These are phyloP conservation scores for Ctena decussata DNA, from an alignment of 2,888 invertebrate genomes.

Conservation along the genomic window DNA sequence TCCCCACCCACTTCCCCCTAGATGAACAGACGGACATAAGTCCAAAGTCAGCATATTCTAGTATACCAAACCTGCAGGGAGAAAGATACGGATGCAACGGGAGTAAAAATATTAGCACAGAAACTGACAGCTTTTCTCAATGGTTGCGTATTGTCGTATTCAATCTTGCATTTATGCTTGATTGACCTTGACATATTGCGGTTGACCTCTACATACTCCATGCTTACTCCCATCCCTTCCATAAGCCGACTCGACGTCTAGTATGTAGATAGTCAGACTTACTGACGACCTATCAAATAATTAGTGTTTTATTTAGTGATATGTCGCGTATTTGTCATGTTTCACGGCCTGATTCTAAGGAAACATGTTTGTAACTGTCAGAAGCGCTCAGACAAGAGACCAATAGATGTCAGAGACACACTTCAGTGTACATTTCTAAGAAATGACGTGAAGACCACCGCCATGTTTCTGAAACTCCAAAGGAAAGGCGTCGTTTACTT, in stretches of 20 bases:
- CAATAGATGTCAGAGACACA: not conserved
- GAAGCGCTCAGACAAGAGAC: not conserved
- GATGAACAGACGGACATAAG: too few species aligned
- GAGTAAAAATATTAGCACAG: too few species aligned
- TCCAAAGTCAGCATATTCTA: too few species aligned
- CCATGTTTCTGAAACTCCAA: not conserved
- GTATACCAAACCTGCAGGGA: too few species aligned
- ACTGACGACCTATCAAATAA: slow-evolving; percentile 44
- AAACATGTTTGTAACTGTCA: not conserved
- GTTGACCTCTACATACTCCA: not conserved
- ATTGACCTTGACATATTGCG: not conserved
- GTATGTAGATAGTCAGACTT: slow-evolving; percentile 42
- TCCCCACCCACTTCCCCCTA: too few species aligned
- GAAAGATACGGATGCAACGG: too few species aligned
- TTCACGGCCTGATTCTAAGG: slow-evolving; percentile 3
- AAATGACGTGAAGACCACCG: slow-evolving; percentile 2
- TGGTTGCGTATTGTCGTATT: not conserved
- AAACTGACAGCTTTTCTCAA: not conserved
- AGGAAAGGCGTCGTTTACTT: not conserved
- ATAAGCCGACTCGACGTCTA: not conserved
- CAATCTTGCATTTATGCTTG: not conserved
- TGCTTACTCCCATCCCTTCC: not conserved
- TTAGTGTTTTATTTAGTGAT: slow-evolving; percentile 41
- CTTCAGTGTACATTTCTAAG: not conserved
- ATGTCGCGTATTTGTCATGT: slow-evolving; percentile 42